Base-by-base conservation (phyloP, 2,888 invertebrate genomes). In the Drosophila setosimentum region DNA sequence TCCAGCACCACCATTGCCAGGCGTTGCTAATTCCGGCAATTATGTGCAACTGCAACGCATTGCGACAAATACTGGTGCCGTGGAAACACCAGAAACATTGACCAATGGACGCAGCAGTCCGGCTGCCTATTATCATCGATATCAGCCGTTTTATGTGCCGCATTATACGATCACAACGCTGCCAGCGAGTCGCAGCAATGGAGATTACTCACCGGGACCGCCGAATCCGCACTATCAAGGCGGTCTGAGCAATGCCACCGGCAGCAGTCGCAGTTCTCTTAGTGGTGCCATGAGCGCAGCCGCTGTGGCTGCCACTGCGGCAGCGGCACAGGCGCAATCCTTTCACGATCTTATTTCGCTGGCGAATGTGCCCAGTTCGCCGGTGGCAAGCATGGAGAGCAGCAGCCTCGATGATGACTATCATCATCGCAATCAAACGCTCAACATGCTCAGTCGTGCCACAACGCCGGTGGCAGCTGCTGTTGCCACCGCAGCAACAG, bases 251-350 rank as follows among this genome's bases (percentile, higher is more conserved):
- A 76, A 67, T 30, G 68, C 70, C 67, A 70, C 67, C 30, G 90
- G 85, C 11, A 87, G 90, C 51, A 90, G 91, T 67, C 87, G 91
- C 6, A 85, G 90, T 18, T 90, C 87, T 1, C 37, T 84, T 10
- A 83, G 84, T 5, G 89, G 84, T 5, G 90, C 87, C 1, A 50
- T 88, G 59, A 87, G 76, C 42, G 91, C 89, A 1, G 88, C 89
- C 24, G 84, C 89, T 7, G 85, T 87, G 5, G 83, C 87, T 35
- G 82, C 86, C 5, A 80, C 84, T n/a, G 83, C 82, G 13, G 82
- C 87, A 6, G 82, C 88, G 4, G 83, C 85, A 1, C 89, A 87
- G 18, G 78, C 78, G 1, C 83, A 80, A 66, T 75, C 90, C 2
- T 83, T 86, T 8, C 89, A 68, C 30, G 87, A 88, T 37, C 40